Evolutionary conservation across 2,113 vertebrate genomes (phyloP), one percentile per base, ranked within the genome.

Genomic region (Aleadryas rufinucha): DNA sequence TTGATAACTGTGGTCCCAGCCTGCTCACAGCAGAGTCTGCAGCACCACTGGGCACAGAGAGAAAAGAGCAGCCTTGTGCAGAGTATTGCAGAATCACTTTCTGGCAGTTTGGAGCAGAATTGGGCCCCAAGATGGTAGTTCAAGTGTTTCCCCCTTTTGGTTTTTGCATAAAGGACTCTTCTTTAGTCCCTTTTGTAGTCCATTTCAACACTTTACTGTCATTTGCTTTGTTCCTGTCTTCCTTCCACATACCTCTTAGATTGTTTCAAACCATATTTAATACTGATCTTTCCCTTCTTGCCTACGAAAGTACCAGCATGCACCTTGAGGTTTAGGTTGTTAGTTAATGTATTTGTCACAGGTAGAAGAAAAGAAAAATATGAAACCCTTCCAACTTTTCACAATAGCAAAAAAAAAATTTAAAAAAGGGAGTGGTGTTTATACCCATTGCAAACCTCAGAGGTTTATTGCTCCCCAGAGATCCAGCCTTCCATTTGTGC

Each of bases 231-330:
- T 81, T 84, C 61, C 37, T 69, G 37, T 83, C 80, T 90, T 84
- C 76, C 84, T 89, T 91, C 33, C 41, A 87, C 50, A 45, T 72
- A 49, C 45, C 47, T 49, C 17, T 78, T 74, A 31, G 50, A 84
- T 80, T 93, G 87, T 93, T 94, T 94, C 96, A 96, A 85, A 64
- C 17, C 11, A 6, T 56, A 35, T 39, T 84, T 89, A 80, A 77
- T 76, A 50, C 15, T 19, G 69, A 94, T 90, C 80, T 80, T 95
- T 95, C 26, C 22, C 57, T 81, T 81, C 71, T 83, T 53, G 60
- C 76, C 49, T 79, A 56, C 87, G 68, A 71, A 82, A 79, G 41
- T 72, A 80, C 19, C 21, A 61, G 70, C 31, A 69, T 37, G 77
- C 47, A 42, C 61, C 16, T 41, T 65, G 65, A 50, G 49, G 88